Percentiles rank a stretch among this genome's conserved stretches.
Conservation (phyloP, 2,797 vertebrate species). For the Pyrocephalus nanus region DNA sequence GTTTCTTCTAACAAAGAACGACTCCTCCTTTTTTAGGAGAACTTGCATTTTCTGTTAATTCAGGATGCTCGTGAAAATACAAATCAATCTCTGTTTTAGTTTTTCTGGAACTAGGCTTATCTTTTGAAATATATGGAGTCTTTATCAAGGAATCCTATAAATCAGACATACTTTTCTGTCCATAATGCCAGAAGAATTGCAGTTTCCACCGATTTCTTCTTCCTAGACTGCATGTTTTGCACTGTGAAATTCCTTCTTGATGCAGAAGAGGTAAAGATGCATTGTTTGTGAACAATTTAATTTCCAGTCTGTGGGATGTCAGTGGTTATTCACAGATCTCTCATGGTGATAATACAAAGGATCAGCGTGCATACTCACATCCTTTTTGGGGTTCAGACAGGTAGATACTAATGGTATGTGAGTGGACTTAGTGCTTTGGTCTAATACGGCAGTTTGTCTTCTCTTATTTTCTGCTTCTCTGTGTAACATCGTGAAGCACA, state of each 20-base stretch:
- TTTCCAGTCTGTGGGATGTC: neutral
- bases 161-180: neutral
- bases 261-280: neutral
- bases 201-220: neutral
- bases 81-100: neutral
- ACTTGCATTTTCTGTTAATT: neutral
- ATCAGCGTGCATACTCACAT: neutral
- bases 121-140: neutral
- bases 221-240: neutral
- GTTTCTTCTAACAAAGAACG: neutral
- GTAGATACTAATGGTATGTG: neutral
- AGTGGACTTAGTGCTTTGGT: neutral
- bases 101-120: neutral
- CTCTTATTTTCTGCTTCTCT: neutral
- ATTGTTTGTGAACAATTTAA: neutral
- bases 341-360: neutral
- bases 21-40: neutral
- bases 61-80: neutral
- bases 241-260: neutral
- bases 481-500: neutral
- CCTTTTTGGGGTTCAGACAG: neutral
- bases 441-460: neutral
- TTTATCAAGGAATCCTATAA: neutral
- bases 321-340: neutral
- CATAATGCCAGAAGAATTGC: neutral